Evolutionary conservation across 2,797 vertebrate species (phyloP), one percentile per base, ranked within the genome.

Genomic region (Gephyroberyx darwinii): DNA sequence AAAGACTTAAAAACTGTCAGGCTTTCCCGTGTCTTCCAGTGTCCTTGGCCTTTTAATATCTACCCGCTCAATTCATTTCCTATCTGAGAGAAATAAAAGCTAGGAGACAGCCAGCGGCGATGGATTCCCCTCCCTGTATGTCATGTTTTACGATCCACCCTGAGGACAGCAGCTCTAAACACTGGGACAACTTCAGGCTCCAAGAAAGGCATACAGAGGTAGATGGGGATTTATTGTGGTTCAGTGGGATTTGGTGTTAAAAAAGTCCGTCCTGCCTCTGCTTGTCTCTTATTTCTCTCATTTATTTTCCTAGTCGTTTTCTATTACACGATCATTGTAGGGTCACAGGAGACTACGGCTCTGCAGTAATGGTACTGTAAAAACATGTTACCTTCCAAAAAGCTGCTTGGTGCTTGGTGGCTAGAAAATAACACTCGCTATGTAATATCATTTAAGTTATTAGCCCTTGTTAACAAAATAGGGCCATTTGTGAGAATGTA

Each of bases 31-130:
- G 26, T n/a, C 48, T 19, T 50, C 19, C 48, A 50, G 17, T 50
- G n/a, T 71, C 50, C 57, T 70, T 57, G 61, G 48, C 58, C 35
- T 75, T 81, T 78, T 66, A 19, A 64, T 68, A 62, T 55, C 59
- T 13, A 30, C 37, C 47, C 16, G 19, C 41, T 77, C 54, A 53
- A 58, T 37, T 51, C 55, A 16, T 33, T 53, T 51, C 31, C 67
- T 53, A 65, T 81, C 59, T 48, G 33, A 39, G 19, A 61, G 59
- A 65, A 51, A 57, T 64, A 63, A 2, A 13, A 69, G 55, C 35
- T 1, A 0, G 16, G 37, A 33, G 45, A 57, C 35, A 58, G 52
- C 66, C 64, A 35, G 33, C 0, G 7, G 66, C 8, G 2, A 65
- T 31, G 58, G 62, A 75, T 71, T 75, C 51, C 43, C 31, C 45